These are phyloP conservation scores for Orchesella flavescens DNA, from an alignment of 2,888 invertebrate species.

Conservation along the genomic window DNA sequence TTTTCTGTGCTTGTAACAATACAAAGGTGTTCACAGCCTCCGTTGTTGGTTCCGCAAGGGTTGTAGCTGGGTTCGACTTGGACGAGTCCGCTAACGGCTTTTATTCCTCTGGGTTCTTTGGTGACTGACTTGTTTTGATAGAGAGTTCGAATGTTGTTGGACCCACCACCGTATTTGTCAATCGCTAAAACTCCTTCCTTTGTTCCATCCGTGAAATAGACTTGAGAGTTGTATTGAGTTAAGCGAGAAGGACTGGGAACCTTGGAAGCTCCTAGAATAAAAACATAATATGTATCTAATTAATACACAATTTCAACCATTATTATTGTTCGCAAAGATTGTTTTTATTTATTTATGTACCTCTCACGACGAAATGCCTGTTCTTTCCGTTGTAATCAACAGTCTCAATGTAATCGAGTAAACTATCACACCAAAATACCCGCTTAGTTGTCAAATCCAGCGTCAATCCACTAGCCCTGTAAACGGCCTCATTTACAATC, in stretches of 20 bases:
- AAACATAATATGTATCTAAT: no score
- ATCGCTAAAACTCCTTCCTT: conserved; percentile 92
- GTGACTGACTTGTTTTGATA: conserved; percentile 85
- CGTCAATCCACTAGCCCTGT: conserved; percentile 93
- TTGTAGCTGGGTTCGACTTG: conserved; percentile 82
- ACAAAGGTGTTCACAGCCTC: conserved; percentile 94
- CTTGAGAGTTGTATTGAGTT: conserved; percentile 87
- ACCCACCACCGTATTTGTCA: conserved; percentile 85
- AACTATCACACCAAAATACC: conserved; percentile 96
- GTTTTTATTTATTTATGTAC: conserved; percentile 60
- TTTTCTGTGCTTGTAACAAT: conserved; percentile 80
- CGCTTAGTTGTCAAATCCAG: conserved; percentile 92
- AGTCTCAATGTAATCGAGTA: conserved; percentile 95
- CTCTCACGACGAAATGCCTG: conserved; percentile 85
- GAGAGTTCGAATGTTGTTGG: conserved; percentile 84
- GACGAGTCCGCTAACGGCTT: conserved; percentile 85
- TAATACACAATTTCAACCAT: not conserved
- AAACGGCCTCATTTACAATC: conserved; percentile 92
- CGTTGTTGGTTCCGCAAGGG: conserved; percentile 90
- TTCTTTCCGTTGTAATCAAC: conserved; percentile 93
- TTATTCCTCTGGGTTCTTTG: conserved; percentile 87
- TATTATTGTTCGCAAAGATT: conserved; percentile 17
- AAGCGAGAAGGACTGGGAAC: conserved; percentile 90
- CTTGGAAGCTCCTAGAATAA: conserved; percentile 81
- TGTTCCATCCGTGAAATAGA: conserved; percentile 93